Conservation (phyloP, 2,113 vertebrate genomes). For the Protomyctophum bolini region DNA sequence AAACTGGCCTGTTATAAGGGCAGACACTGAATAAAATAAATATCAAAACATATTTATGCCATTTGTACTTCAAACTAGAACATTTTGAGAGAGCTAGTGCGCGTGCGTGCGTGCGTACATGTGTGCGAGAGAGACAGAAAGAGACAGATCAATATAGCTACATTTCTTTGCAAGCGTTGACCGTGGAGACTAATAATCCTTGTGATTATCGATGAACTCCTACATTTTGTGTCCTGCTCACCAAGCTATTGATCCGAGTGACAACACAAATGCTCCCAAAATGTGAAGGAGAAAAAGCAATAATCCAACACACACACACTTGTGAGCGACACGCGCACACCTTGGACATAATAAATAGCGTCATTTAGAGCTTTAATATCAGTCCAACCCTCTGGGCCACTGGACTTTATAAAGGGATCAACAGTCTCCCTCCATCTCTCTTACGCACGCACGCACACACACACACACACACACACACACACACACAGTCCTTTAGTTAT, state of each 20-base stretch:
- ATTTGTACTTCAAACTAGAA: background rate
- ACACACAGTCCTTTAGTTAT: conserved; percentile 72
- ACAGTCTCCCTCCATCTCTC: conserved; percentile 48
- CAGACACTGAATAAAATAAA: too few relatives aligned
- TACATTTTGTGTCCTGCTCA: conserved; percentile 71
- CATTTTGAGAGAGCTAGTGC: background rate
- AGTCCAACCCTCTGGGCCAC: conserved; percentile 78
- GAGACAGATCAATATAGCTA: conserved; percentile 27
- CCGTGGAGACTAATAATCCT: conserved; percentile 84
- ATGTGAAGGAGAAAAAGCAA: conserved; percentile 80
- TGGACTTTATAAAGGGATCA: conserved; percentile 79
- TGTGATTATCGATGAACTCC: conserved; percentile 88
- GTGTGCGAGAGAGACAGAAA: conserved; percentile 42
- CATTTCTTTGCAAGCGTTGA: conserved; percentile 32
- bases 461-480: background rate
- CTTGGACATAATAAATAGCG: conserved; percentile 84
- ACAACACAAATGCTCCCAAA: conserved; percentile 61
- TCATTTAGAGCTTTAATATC: conserved; percentile 86
- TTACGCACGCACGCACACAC: background rate
- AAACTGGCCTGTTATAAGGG: too few relatives aligned
- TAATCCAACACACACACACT: conserved; percentile 78
- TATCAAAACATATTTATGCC: too few relatives aligned
- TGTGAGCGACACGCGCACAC: conserved; percentile 14
- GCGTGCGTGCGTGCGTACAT: background rate
- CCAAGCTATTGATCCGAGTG: conserved; percentile 82